These are phyloP conservation scores for Lymantria dispar DNA, from an alignment of 2,888 invertebrate species.

Conservation along the genomic window DNA sequence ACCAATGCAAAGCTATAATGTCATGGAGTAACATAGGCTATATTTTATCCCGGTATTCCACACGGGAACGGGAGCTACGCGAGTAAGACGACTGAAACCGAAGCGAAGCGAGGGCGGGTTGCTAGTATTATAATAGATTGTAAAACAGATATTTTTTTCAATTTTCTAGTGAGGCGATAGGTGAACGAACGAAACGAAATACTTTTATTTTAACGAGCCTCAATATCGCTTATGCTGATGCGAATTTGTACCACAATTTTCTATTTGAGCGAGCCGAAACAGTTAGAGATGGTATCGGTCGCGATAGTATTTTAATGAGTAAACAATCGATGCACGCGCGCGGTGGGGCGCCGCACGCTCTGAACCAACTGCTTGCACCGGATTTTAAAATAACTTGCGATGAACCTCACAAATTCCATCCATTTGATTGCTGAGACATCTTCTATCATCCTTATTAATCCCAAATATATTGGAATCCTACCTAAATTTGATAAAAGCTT, in stretches of 20 bases:
- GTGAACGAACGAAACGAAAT: too few species aligned
- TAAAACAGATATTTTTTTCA: too few species aligned
- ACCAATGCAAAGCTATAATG: too few species aligned
- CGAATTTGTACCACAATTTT: constrained; percentile 53
- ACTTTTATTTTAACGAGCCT: neutral
- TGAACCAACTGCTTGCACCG: constrained; percentile 9
- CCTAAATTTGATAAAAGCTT: too few species aligned
- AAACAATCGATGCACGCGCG: constrained; percentile 82
- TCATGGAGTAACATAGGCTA: too few species aligned
- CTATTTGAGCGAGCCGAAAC: constrained; percentile 55
- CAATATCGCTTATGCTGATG: constrained; percentile 14
- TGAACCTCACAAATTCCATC: neutral
- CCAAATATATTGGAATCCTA: too few species aligned
- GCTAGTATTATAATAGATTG: too few species aligned
- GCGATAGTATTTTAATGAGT: constrained; percentile 82
- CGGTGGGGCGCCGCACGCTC: constrained; percentile 77
- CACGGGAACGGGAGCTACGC: too few species aligned
- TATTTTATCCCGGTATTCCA: too few species aligned
- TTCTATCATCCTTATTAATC: neutral
- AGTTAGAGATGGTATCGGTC: constrained; percentile 78
- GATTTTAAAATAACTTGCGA: neutral
- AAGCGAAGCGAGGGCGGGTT: too few species aligned
- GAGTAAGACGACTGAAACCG: too few species aligned
- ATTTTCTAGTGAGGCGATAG: too few species aligned
- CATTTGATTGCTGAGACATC: neutral